These are phyloP conservation scores for Alcedo quadribrachys DNA, from an alignment of 2,797 vertebrate genomes.

Conservation along the genomic window DNA sequence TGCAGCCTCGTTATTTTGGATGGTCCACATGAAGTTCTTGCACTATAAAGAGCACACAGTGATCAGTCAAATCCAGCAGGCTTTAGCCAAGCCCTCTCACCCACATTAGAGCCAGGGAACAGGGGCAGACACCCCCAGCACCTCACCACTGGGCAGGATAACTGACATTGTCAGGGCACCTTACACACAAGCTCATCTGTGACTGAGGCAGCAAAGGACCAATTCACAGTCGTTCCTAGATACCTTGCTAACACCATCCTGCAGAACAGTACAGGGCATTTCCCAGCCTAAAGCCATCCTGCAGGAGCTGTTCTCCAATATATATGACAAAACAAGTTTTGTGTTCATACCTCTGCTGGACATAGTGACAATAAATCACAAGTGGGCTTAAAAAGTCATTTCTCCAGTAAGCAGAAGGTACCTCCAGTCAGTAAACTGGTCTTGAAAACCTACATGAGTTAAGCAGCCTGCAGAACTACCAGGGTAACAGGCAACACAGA, in stretches of 20 bases:
- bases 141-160: background rate
- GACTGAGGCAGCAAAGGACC: background rate
- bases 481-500: background rate
- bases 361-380: rapidly evolving
- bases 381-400: background rate
- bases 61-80: background rate
- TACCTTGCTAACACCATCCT: background rate
- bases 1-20: background rate
- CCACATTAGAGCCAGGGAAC: background rate
- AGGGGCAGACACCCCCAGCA: background rate
- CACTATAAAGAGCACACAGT: background rate
- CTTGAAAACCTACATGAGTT: background rate
- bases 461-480: background rate
- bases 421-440: background rate
- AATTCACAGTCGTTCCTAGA: background rate
- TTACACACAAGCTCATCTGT: background rate
- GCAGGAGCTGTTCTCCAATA: background rate
- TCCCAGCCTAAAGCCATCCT: background rate
- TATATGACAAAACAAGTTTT: rapidly evolving
- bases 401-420: background rate
- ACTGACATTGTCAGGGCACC: background rate
- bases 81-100: background rate
- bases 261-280: background rate
- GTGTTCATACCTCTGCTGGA: background rate
- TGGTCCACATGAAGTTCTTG: background rate